Conservation (phyloP, 2,113 vertebrate species). For the Myotis yumanensis region DNA sequence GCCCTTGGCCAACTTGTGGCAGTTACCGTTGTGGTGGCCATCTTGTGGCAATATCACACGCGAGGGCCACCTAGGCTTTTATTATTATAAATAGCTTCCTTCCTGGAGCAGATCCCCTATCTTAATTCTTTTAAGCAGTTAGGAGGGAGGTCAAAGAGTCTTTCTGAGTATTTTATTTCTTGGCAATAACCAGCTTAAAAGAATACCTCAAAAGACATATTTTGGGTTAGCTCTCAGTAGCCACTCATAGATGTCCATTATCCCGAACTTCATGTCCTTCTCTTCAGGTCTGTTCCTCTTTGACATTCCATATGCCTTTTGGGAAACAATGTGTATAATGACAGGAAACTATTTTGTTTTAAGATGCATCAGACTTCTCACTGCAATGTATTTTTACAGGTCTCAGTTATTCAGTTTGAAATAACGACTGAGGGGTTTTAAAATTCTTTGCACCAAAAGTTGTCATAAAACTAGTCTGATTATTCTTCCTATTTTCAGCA, state of each 20-base stretch:
- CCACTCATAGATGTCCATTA: not conserved
- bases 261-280: not conserved
- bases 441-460: not conserved
- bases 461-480: not conserved
- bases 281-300: not conserved
- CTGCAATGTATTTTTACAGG: not conserved
- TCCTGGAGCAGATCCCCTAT: not conserved
- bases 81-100: not conserved
- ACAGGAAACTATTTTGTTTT: not conserved
- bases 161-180: not conserved
- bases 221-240: not conserved
- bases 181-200: not conserved
- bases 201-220: not conserved
- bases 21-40: too few species aligned
- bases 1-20: too few species aligned
- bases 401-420: not conserved
- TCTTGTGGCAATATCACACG: too few species aligned
- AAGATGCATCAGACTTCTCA: not conserved
- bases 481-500: not conserved
- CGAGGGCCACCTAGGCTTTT: too few species aligned
- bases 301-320: not conserved
- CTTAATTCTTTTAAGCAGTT: not conserved
- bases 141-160: not conserved
- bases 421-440: not conserved
- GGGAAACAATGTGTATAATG: not conserved